A percentile compares a stretch with the other conserved stretches of the same genome.
phyloP scores from a whole-genome alignment of 2,888 invertebrate genomes.

The Rhyacophila evoluta region DNA sequence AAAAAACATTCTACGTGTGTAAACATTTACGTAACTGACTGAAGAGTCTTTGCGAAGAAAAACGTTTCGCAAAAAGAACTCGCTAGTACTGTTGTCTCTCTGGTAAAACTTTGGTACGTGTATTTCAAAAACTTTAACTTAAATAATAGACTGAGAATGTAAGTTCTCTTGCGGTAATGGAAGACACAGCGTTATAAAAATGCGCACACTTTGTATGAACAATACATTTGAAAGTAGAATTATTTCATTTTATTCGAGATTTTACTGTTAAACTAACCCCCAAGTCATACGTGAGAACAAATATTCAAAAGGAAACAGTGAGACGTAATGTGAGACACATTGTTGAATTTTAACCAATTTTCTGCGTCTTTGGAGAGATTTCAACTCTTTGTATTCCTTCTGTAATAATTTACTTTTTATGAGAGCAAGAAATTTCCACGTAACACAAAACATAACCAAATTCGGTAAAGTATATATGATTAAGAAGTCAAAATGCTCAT shows the following conservation, averaged over 20 bases:
- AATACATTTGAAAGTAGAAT: neutral
- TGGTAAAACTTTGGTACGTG: conserved; percentile 44
- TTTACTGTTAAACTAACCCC: neutral
- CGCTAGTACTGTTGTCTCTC: conserved; percentile 33
- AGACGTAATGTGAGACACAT: neutral
- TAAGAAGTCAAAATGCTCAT: too few relatives aligned
- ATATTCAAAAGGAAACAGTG: neutral
- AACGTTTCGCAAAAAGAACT: conserved; percentile 28
- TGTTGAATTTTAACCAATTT: neutral
- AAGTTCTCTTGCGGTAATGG: conserved; percentile 18
- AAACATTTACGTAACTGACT: neutral
- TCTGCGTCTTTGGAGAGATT: neutral
- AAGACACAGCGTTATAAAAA: neutral
- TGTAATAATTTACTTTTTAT: neutral
- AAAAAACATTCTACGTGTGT: neutral
- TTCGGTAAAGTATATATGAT: too few relatives aligned
- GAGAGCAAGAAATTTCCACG: neutral
- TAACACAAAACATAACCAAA: too few relatives aligned
- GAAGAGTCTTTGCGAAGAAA: neutral
- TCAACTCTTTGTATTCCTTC: neutral
- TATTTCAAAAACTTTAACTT: conserved; percentile 27
- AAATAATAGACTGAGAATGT: conserved; percentile 25
- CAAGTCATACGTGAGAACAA: neutral
- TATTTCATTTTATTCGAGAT: conserved; percentile 7
- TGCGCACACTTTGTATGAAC: neutral